These are phyloP conservation scores for Malacoraja senta DNA, from an alignment of 2,797 vertebrate species.

Conservation along the genomic window DNA sequence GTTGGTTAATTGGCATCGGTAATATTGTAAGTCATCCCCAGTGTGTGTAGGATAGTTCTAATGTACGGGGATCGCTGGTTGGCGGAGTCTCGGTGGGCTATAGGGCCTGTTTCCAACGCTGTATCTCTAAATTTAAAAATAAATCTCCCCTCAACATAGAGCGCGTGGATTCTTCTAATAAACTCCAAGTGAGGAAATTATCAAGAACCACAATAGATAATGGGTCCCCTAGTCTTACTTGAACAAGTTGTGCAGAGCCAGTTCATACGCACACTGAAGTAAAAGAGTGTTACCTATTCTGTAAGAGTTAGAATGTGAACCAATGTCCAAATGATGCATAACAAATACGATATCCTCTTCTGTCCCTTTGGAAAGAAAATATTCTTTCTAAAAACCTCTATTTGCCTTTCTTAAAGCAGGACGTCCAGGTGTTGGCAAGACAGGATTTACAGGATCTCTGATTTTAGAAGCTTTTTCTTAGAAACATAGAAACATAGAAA, in stretches of 20 bases:
- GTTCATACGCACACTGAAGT: neutral
- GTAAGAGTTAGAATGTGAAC: neutral
- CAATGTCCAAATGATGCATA: neutral
- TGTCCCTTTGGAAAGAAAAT: slow-evolving; percentile 20
- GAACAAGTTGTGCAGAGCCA: neutral
- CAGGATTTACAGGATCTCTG: neutral
- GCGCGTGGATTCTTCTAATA: neutral
- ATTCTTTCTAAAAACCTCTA: neutral
- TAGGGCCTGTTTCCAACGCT: too few species aligned
- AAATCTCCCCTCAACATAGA: too few species aligned
- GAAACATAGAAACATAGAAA: too few species aligned
- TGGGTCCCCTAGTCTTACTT: neutral
- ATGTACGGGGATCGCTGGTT: too few species aligned
- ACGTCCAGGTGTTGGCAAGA: neutral
- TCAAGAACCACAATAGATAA: neutral
- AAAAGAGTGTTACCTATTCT: neutral
- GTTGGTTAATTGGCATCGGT: too few species aligned
- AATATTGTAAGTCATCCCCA: too few species aligned
- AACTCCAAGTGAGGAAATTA: neutral
- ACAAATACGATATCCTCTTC: neutral
- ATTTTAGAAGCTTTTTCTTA: slow-evolving; percentile 25
- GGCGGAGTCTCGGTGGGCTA: too few species aligned
- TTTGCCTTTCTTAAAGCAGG: neutral
- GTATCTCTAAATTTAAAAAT: too few species aligned
- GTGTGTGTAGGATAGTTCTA: too few species aligned